phyloP scores from a whole-genome alignment of 1,140 invertebrate genomes.

The silkworm (Bombyx mori) region ASM3026992v2 NC_085113.1:13642001-13642500 shows the following conservation, averaged over 20 bases:
- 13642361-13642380: slow-evolving; percentile 62
- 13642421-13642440: slow-evolving; percentile 50
- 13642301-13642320: slow-evolving; percentile 57
- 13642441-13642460: slow-evolving; percentile 71
- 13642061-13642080: slow-evolving; percentile 49
- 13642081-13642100: slow-evolving; percentile 34
- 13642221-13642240: slow-evolving; percentile 77
- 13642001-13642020: slow-evolving; percentile 76
- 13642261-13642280: slow-evolving; percentile 58
- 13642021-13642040: slow-evolving; percentile 76
- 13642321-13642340: slow-evolving; percentile 53
- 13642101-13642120: slow-evolving; percentile 76
- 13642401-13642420: slow-evolving; percentile 63
- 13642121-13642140: slow-evolving; percentile 70
- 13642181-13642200: slow-evolving; percentile 60
- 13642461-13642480: slow-evolving; percentile 71
- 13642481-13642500: slow-evolving; percentile 46
- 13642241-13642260: slow-evolving; percentile 57
- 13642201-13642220: slow-evolving; percentile 60
- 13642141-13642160: slow-evolving; percentile 49
- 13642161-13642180: slow-evolving; percentile 48
- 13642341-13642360: slow-evolving; percentile 52
- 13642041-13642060: slow-evolving; percentile 72
- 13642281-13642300: slow-evolving; percentile 48
- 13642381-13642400: slow-evolving; percentile 46